These are phyloP conservation scores for Hermatobates lingyangjiaoensis DNA, from an alignment of 1,140 invertebrate species.

Conservation along the genomic window DNA sequence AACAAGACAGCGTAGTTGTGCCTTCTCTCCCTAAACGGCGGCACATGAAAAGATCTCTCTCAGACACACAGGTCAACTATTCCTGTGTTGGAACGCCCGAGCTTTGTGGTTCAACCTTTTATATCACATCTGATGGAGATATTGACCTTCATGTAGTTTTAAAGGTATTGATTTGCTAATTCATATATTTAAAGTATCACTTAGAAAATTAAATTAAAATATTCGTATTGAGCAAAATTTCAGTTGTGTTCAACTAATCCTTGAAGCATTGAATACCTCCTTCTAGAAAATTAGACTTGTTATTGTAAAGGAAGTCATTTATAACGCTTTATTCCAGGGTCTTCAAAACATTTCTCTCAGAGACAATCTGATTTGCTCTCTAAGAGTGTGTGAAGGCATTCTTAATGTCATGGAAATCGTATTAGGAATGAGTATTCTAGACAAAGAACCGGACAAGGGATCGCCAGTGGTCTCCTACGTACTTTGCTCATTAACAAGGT, in stretches of 20 bases:
- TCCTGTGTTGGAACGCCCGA: conserved; percentile 55
- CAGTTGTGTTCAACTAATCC: too few relatives aligned
- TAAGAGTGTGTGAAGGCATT: conserved; percentile 75
- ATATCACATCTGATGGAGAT: conserved; percentile 87
- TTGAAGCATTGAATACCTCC: too few relatives aligned
- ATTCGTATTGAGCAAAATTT: too few relatives aligned
- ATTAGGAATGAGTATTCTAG: conserved; percentile 65
- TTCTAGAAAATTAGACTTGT: too few relatives aligned
- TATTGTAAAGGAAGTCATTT: too few relatives aligned
- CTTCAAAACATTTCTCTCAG: conserved; percentile 67
- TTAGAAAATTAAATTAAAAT: too few relatives aligned
- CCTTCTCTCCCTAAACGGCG: conserved; percentile 33
- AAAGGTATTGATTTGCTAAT: conserved; percentile 34
- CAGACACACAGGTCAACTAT: conserved; percentile 87
- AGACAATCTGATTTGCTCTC: conserved; percentile 51
- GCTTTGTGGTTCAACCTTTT: conserved; percentile 72
- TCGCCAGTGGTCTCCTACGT: conserved; percentile 1
- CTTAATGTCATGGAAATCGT: conserved; percentile 75
- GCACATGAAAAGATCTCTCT: conserved; percentile 64
- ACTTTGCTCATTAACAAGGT: conserved; percentile 9
- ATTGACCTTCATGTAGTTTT: conserved; percentile 80
- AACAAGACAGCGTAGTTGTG: conserved; percentile 51
- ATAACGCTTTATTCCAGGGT: too few relatives aligned
- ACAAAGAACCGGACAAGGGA: conserved; percentile 7
- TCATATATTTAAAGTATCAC: too few relatives aligned